Percentiles rank a stretch among this genome's conserved stretches.
Evolutionary conservation across 2,797 vertebrate species (phyloP).

Genomic region (Parauchenoglanis ngamensis): DNA sequence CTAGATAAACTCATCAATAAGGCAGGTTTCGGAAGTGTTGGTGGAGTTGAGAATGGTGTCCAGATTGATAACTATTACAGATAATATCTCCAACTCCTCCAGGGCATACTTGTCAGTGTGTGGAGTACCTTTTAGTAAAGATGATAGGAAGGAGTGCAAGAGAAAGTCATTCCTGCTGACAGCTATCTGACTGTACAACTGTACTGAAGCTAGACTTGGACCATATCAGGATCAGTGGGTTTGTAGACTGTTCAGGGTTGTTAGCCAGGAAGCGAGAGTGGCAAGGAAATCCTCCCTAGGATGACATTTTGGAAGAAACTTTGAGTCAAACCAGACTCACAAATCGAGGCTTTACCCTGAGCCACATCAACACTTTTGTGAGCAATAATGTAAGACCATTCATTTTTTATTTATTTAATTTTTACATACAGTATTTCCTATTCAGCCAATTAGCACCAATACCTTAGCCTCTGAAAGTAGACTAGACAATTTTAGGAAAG

Average conservation of each 20-base stretch:
- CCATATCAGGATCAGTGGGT: conserved; percentile 17
- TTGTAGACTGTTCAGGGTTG: conserved; percentile 3
- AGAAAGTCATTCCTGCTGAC: conserved; percentile 16
- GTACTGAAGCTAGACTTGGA: not conserved
- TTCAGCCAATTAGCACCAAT: not conserved
- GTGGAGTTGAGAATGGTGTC: conserved; percentile 10
- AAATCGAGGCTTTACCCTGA: not conserved
- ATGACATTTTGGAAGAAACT: not conserved
- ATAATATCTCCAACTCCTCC: conserved; percentile 26
- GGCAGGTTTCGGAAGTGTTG: conserved; percentile 2
- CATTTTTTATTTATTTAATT: not conserved
- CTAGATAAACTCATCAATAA: conserved; percentile 31
- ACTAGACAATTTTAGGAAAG: not conserved
- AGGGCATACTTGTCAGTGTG: conserved; percentile 28
- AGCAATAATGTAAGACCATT: not conserved
- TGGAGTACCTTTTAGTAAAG: conserved; percentile 20
- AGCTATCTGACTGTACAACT: conserved; percentile 19
- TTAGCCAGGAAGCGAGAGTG: not conserved
- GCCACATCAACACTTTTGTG: not conserved
- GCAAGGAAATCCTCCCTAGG: not conserved
- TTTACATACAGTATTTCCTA: not conserved
- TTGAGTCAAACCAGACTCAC: not conserved
- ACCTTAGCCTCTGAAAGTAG: not conserved
- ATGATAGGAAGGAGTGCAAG: conserved; percentile 14
- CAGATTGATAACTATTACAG: conserved; percentile 28